Evolutionary conservation across 2,113 vertebrate species (phyloP).

Genomic region (Bagarius yarrelli): DNA sequence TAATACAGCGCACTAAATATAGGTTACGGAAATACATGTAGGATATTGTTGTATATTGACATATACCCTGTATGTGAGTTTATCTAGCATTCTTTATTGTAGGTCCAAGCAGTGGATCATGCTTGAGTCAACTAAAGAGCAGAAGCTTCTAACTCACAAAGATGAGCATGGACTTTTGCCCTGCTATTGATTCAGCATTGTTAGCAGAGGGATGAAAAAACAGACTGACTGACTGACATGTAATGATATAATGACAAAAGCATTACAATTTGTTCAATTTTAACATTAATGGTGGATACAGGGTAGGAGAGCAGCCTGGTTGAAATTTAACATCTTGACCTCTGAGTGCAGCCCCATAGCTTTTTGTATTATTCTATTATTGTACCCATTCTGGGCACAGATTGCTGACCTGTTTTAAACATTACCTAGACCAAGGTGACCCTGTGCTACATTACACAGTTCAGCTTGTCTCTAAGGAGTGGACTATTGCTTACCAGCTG

Average conservation of each 20-base stretch:
- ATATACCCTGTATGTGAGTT: not conserved
- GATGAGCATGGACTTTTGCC: conserved; percentile 47
- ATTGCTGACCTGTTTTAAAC: conserved; percentile 29
- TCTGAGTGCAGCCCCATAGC: conserved; percentile 15
- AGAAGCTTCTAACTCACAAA: conserved; percentile 47
- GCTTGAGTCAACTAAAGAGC: conserved; percentile 41
- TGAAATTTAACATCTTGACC: conserved; percentile 30
- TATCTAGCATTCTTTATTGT: not conserved
- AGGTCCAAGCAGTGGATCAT: conserved; percentile 32
- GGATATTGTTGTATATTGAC: not conserved
- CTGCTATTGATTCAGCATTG: conserved; percentile 40
- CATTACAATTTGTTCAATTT: conserved; percentile 46
- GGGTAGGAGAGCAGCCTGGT: conserved; percentile 17
- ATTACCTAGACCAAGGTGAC: conserved; percentile 49
- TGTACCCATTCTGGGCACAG: conserved; percentile 5
- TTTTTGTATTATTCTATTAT: conserved; percentile 4
- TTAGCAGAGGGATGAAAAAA: conserved; percentile 20
- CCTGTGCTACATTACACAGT: conserved; percentile 22
- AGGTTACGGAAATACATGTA: not conserved
- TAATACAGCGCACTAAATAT: not conserved
- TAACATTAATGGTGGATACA: conserved; percentile 22
- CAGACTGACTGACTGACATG: conserved; percentile 3
- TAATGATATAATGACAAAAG: conserved; percentile 41
- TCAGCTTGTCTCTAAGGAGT: conserved; percentile 7
- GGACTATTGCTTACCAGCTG: not conserved